These are phyloP conservation scores for Pinctada fucata DNA, from an alignment of 2,888 invertebrate genomes.

Conservation along the genomic window DNA sequence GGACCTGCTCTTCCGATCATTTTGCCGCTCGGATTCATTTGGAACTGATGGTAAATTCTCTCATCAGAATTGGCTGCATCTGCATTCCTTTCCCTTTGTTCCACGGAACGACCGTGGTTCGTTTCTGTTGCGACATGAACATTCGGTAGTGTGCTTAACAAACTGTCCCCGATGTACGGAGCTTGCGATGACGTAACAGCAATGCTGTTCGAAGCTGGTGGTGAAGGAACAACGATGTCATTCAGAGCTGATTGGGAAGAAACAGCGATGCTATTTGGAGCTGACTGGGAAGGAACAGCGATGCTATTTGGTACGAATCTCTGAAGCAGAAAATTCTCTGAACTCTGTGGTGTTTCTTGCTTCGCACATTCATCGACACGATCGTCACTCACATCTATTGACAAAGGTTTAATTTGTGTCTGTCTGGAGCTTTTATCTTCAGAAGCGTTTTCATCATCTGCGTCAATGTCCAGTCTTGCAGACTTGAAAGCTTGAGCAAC, in stretches of 20 bases:
- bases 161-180: neutral
- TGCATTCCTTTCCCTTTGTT: too few species aligned
- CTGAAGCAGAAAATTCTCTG: neutral
- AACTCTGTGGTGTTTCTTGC: neutral
- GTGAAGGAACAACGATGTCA: neutral
- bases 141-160: neutral
- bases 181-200: too few species aligned
- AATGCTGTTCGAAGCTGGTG: neutral
- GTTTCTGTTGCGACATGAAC: neutral
- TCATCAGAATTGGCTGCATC: too few species aligned
- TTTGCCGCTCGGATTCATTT: too few species aligned
- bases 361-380: neutral
- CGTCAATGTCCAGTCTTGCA: neutral
- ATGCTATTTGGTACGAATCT: too few species aligned
- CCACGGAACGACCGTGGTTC: neutral
- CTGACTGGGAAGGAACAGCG: too few species aligned
- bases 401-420: too few species aligned
- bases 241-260: too few species aligned
- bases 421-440: neutral
- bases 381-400: too few species aligned
- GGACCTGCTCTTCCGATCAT: too few species aligned
- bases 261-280: too few species aligned
- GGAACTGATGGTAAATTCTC: too few species aligned
- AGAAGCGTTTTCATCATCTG: neutral
- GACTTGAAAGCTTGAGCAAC: neutral